Evolutionary conservation across 2,113 vertebrate species (phyloP).

Genomic region (Epinephelus lanceolatus): DNA sequence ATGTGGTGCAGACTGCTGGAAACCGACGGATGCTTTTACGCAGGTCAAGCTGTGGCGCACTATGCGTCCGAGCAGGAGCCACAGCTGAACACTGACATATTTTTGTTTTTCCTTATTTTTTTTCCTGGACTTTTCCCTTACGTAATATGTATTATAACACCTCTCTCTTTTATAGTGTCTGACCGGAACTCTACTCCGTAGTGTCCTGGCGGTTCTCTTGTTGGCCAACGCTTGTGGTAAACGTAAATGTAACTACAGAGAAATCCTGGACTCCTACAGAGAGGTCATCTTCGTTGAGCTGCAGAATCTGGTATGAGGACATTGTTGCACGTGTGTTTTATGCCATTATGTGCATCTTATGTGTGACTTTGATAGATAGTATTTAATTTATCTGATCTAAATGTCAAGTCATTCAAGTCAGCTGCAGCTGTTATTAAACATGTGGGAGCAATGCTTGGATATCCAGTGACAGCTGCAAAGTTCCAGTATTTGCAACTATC

Average conservation of each 20-base stretch:
- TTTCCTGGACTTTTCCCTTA: neutral
- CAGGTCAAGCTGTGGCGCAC: neutral
- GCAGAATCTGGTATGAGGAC: constrained; percentile 76
- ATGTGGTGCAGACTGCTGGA: neutral
- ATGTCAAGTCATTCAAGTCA: neutral
- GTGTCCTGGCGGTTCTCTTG: constrained; percentile 76
- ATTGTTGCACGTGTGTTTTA: neutral
- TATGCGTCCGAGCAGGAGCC: neutral
- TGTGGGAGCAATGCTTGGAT: neutral
- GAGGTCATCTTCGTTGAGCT: constrained; percentile 78
- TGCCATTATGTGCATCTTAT: neutral
- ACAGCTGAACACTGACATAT: neutral
- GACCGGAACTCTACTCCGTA: constrained; percentile 75
- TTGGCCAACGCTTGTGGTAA: constrained; percentile 68
- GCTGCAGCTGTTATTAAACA: neutral
- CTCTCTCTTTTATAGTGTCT: constrained; percentile 73
- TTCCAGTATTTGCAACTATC: constrained; percentile 28
- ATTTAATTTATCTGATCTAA: neutral
- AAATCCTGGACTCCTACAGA: constrained; percentile 80
- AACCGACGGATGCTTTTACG: neutral
- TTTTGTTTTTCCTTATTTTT: neutral
- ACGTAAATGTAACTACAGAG: constrained; percentile 78
- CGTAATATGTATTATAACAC: neutral
- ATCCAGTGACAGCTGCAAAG: constrained; percentile 36
- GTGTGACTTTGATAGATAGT: neutral